A percentile compares a stretch with the other conserved stretches of the same genome.
These are phyloP conservation scores for Siniperca obscura DNA, from an alignment of 2,797 vertebrate genomes.

Conservation along the genomic window DNA sequence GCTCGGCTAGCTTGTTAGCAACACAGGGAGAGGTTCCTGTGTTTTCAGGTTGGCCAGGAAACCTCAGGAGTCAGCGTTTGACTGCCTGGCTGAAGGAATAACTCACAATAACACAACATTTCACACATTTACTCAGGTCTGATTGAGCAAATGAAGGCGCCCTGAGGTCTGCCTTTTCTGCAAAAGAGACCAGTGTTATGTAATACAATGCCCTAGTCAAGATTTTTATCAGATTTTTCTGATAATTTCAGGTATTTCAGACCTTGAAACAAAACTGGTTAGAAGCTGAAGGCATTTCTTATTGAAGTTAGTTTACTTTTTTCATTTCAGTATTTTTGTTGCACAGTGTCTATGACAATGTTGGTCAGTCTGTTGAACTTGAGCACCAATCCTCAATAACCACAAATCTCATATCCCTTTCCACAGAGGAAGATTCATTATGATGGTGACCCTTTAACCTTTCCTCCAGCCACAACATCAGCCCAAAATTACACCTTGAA, in stretches of 20 bases:
- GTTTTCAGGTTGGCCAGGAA: slow-evolving; percentile 8
- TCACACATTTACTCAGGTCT: background rate
- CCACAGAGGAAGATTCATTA: too few species aligned
- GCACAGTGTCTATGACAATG: background rate
- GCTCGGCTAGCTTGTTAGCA: slow-evolving; percentile 19
- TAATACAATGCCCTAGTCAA: background rate
- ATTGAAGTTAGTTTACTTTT: background rate
- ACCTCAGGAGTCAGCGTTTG: background rate
- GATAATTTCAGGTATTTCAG: background rate
- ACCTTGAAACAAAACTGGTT: background rate
- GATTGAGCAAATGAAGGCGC: background rate
- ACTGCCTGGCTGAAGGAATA: background rate
- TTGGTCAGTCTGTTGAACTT: too few species aligned
- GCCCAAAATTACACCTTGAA: too few species aligned
- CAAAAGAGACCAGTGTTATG: background rate
- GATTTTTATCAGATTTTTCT: background rate
- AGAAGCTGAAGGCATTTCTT: background rate
- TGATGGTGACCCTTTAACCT: too few species aligned
- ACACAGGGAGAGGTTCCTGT: background rate
- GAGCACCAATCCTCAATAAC: too few species aligned
- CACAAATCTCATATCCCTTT: too few species aligned
- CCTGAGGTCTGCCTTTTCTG: background rate
- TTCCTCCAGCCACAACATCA: too few species aligned
- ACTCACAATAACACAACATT: background rate
- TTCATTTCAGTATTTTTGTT: background rate